These are phyloP conservation scores for Sorex araneus DNA, from an alignment of 2,113 vertebrate genomes.

Conservation along the genomic window DNA sequence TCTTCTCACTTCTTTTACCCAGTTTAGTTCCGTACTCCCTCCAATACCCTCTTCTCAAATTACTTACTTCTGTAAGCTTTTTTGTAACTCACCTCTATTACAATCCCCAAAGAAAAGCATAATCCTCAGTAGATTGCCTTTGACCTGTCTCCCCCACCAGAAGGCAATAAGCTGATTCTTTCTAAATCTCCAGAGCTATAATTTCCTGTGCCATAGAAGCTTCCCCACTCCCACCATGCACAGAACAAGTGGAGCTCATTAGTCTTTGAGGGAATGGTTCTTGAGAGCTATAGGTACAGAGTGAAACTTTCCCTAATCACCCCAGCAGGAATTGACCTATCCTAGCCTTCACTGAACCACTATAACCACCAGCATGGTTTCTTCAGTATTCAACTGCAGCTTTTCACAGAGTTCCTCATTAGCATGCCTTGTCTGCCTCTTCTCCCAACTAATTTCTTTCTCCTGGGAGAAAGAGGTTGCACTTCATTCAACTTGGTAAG, in stretches of 20 bases:
- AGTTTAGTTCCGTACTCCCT: background rate
- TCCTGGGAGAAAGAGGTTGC: conserved; percentile 24
- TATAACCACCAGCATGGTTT: background rate
- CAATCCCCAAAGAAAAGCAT: conserved; percentile 52
- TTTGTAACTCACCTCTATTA: conserved; percentile 37
- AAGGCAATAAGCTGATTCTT: conserved; percentile 45
- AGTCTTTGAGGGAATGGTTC: background rate
- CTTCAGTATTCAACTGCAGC: background rate
- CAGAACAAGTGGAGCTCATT: background rate
- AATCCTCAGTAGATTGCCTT: conserved; percentile 61
- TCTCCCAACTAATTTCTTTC: background rate
- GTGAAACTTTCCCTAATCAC: background rate
- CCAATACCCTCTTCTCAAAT: conserved; percentile 42
- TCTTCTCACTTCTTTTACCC: conserved; percentile 6
- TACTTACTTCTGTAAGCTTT: conserved; percentile 9
- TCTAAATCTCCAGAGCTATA: conserved; percentile 52
- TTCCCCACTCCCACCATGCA: background rate
- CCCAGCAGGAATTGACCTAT: background rate
- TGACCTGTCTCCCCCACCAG: conserved; percentile 54
- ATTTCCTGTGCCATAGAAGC: conserved; percentile 16
- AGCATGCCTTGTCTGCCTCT: conserved; percentile 16
- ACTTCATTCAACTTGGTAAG: conserved; percentile 48
- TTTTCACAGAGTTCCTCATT: background rate
- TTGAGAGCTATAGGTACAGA: background rate
- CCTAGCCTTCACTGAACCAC: background rate